Evolutionary conservation across 2,888 invertebrate genomes (phyloP).

Genomic region (Mechanitis mazaeus): DNA sequence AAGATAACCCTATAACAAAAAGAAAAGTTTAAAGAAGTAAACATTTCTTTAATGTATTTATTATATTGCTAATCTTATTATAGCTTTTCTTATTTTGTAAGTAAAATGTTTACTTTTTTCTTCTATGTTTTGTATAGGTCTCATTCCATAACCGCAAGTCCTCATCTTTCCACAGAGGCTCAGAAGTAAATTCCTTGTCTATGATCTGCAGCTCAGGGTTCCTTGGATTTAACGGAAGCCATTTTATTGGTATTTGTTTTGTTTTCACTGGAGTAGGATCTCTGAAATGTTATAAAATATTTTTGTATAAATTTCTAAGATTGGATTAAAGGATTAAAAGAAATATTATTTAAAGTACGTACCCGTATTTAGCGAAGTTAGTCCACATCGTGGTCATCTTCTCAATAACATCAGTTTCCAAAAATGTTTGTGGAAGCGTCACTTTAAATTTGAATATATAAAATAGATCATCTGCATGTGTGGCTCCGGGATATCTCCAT

Average conservation of each 20-base stretch:
- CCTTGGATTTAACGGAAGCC: constrained; percentile 41
- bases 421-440: constrained; percentile 36
- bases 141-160: constrained; percentile 52
- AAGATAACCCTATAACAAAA: no score
- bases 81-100: not conserved
- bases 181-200: constrained; percentile 43
- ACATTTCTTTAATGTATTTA: not conserved
- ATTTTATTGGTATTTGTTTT: constrained; percentile 38
- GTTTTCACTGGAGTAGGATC: constrained; percentile 47
- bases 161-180: constrained; percentile 48
- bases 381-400: constrained; percentile 60
- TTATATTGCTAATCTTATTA: not conserved
- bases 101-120: constrained; percentile 34
- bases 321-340: not conserved
- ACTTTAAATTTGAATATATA: constrained; percentile 56
- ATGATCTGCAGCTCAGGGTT: constrained; percentile 46
- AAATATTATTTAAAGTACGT: constrained; percentile 25
- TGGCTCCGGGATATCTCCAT: constrained; percentile 50
- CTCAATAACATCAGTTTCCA: constrained; percentile 47
- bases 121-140: constrained; percentile 57
- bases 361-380: constrained; percentile 66
- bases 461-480: constrained; percentile 68
- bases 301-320: not conserved
- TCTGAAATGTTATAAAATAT: constrained; percentile 39
- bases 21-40: not conserved